phyloP scores from a whole-genome alignment of 2,888 invertebrate species.

The Cheilosia urbana region DNA sequence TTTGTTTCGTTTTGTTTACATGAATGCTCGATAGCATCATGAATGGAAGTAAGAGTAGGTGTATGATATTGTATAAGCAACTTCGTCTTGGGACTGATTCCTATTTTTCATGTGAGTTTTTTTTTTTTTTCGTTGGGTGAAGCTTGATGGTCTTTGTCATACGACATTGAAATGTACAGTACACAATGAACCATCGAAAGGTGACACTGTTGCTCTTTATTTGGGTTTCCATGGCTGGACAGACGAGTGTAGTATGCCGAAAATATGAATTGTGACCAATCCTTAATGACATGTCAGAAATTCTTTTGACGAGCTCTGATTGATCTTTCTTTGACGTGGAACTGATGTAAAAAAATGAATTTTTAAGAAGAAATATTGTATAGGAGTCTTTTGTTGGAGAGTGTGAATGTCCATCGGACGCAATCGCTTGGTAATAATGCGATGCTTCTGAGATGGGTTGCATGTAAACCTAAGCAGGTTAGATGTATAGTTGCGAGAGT shows the following conservation, averaged over 20 bases:
- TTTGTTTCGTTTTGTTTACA: constrained; percentile 40
- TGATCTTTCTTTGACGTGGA: constrained; percentile 76
- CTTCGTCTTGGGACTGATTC: constrained; percentile 67
- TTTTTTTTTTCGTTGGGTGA: constrained; percentile 10
- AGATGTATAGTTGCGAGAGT: constrained; percentile 13
- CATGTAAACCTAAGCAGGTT: constrained; percentile 45
- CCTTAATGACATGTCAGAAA: constrained; percentile 76
- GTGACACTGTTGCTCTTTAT: constrained; percentile 67
- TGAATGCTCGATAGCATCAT: constrained; percentile 64
- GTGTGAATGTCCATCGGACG: constrained; percentile 71
- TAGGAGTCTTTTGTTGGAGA: constrained; percentile 57
- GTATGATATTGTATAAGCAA: constrained; percentile 34
- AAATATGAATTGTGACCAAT: constrained; percentile 76
- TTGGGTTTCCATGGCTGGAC: constrained; percentile 35
- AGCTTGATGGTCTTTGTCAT: constrained; percentile 60
- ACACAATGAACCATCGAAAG: constrained; percentile 64
- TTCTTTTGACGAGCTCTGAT: constrained; percentile 74
- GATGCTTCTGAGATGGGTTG: constrained; percentile 25
- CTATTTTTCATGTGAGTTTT: constrained; percentile 45
- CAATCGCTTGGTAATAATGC: constrained; percentile 67
- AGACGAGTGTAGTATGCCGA: constrained; percentile 67
- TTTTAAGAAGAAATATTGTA: constrained; percentile 19
- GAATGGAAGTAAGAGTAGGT: constrained; percentile 66
- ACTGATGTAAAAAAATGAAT: constrained; percentile 63
- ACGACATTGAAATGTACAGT: constrained; percentile 51